Evolutionary conservation across 2,113 vertebrate species (phyloP), one percentile per base, ranked within the genome.

Genomic region (Pterocles orientalis): DNA sequence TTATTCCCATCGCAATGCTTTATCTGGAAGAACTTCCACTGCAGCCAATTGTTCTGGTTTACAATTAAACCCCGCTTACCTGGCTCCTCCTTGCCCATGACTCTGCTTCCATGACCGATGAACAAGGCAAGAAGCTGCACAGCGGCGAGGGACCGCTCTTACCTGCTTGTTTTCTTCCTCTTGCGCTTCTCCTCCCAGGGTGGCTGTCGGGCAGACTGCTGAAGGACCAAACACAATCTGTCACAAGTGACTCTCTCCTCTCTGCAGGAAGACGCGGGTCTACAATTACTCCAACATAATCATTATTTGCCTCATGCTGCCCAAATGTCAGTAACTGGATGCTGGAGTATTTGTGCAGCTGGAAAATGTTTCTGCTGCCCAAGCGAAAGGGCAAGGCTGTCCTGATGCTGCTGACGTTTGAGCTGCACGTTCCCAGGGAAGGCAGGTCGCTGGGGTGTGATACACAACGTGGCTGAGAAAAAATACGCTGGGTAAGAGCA

Each of bases 381-480:
- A 5, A 29, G 48, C 0, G 0, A 25, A 58, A 84, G 68, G 71
- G 36, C 24, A 26, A 6, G n/a, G 70, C 82, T 26, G 33, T 56
- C 23, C 41, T 7, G 48, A 48, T 0, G 2, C 39, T 31, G 19
- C 7, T 0, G 1, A 3, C 3, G 3, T 13, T 5, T 0, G 0
- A 58, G 9, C 36, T 6, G 26, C 3, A 0, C 1, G 0, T 43
- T 21, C 57, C 73, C 31, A 5, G 28, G 24, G 43, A 14, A 20
- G 33, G 36, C 8, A 1, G 64, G 58, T 10, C 1, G 0, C 64
- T 45, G 71, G 2, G 4, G 18, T 8, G 4, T 1, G 47, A 43
- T 5, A 41, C 29, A 5, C 53, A 72, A 1, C 0, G 0, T 1
- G 14, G 56, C 85, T 20, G n/a, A 28, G 23, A 5, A 48, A 51